phyloP scores from a whole-genome alignment of 2,113 vertebrate genomes.

The Gulo gulo region DNA sequence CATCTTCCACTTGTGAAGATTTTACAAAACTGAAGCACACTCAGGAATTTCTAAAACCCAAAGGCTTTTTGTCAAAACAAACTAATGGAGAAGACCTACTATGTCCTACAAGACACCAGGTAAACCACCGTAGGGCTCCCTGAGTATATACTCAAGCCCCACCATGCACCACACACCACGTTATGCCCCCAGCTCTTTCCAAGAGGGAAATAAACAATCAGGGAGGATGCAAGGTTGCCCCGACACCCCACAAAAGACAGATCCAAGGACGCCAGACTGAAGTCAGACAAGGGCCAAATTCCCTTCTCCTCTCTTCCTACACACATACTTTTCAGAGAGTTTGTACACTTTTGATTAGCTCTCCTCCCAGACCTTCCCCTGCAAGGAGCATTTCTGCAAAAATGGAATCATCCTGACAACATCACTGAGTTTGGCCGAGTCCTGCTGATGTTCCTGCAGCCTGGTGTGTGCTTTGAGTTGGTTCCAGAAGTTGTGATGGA shows the following conservation, averaged over 20 bases:
- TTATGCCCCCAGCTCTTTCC: background rate
- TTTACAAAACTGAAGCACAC: background rate
- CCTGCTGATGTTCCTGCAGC: background rate
- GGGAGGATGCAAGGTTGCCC: background rate
- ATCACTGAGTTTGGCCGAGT: background rate
- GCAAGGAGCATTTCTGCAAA: background rate
- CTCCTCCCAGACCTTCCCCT: background rate
- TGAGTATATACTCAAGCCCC: background rate
- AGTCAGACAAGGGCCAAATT: background rate
- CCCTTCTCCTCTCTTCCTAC: background rate
- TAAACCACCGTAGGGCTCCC: accelerated
- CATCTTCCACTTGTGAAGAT: background rate
- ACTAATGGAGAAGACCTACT: background rate
- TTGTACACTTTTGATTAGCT: background rate
- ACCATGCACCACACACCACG: too few relatives aligned
- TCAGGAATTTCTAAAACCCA: background rate
- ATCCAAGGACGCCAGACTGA: background rate
- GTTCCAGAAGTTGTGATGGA: conserved; percentile 28
- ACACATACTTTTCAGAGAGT: background rate
- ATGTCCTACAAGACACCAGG: accelerated
- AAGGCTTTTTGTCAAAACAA: background rate
- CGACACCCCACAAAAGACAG: background rate
- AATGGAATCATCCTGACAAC: background rate
- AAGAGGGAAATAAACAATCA: background rate
- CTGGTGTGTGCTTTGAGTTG: background rate